These are phyloP conservation scores for Gephyroberyx darwinii DNA, from an alignment of 2,797 vertebrate genomes.

Conservation along the genomic window DNA sequence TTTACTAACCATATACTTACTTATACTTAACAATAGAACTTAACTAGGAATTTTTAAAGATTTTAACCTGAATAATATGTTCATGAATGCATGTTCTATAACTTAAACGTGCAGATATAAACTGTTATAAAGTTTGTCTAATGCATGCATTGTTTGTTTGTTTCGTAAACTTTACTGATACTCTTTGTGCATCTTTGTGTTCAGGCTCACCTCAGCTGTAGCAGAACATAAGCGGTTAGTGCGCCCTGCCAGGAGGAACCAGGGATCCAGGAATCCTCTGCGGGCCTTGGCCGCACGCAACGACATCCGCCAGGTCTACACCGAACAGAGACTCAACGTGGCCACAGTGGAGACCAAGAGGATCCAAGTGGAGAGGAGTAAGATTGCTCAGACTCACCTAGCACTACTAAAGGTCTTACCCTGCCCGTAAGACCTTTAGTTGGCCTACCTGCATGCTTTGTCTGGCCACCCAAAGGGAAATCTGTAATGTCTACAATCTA, in stretches of 20 bases:
- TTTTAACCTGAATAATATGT: too few species aligned
- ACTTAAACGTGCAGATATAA: too few species aligned
- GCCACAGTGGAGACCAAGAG: conserved; percentile 83
- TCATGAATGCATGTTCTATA: too few species aligned
- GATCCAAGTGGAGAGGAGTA: conserved; percentile 85
- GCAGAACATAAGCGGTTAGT: conserved; percentile 84
- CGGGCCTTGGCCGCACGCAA: conserved; percentile 81
- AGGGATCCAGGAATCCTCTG: conserved; percentile 84
- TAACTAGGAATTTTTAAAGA: too few species aligned
- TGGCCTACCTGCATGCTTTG: background rate
- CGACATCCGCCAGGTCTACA: conserved; percentile 85
- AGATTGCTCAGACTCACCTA: conserved; percentile 35
- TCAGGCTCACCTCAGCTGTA: conserved; percentile 80
- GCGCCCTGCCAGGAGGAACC: conserved; percentile 79
- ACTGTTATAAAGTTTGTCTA: too few species aligned
- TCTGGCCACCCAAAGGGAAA: background rate
- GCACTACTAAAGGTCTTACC: background rate
- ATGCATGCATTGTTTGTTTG: too few species aligned
- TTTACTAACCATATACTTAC: too few species aligned
- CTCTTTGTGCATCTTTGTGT: background rate
- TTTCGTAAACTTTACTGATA: too few species aligned
- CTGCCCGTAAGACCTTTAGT: too few species aligned
- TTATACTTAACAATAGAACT: too few species aligned
- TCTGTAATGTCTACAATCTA: background rate
- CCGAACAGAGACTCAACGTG: conserved; percentile 84